Percentiles rank a stretch among this genome's conserved stretches.
Evolutionary conservation across 2,797 vertebrate genomes (phyloP).

Genomic region (Pseudochromis fuscus): DNA sequence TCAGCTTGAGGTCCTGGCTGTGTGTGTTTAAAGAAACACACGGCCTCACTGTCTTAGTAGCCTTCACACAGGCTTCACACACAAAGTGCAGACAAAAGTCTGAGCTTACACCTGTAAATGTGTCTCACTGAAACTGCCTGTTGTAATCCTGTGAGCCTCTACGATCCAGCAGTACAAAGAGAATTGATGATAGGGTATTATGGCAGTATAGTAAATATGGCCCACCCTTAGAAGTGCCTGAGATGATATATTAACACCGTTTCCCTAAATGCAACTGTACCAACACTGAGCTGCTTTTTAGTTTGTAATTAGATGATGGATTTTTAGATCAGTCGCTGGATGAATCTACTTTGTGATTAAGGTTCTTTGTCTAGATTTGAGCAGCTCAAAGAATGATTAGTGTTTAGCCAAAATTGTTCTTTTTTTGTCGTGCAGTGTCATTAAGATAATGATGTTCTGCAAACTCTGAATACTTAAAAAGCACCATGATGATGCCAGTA

Average conservation of each 20-base stretch:
- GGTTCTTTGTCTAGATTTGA: slow-evolving; percentile 56
- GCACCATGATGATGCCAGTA: slow-evolving; percentile 23
- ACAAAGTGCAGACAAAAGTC: slow-evolving; percentile 62
- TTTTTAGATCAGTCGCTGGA: slow-evolving; percentile 66
- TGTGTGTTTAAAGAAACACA: slow-evolving; percentile 45
- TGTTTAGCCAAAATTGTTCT: slow-evolving; percentile 54
- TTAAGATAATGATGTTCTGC: slow-evolving; percentile 46
- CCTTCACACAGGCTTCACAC: slow-evolving; percentile 44
- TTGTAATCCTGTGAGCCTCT: slow-evolving; percentile 74
- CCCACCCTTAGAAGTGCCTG: slow-evolving; percentile 74
- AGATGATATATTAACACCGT: slow-evolving; percentile 66
- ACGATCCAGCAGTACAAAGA: slow-evolving; percentile 71
- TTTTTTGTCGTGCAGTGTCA: slow-evolving; percentile 11
- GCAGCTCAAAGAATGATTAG: slow-evolving; percentile 57
- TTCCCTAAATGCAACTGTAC: slow-evolving; percentile 69
- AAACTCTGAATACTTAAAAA: slow-evolving; percentile 38
- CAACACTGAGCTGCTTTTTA: slow-evolving; percentile 72
- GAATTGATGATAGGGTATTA: slow-evolving; percentile 76
- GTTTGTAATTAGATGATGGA: slow-evolving; percentile 79
- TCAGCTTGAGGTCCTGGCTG: slow-evolving; percentile 42
- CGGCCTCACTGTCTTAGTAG: slow-evolving; percentile 51
- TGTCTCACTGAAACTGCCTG: slow-evolving; percentile 51
- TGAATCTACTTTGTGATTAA: slow-evolving; percentile 45
- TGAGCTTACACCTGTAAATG: slow-evolving; percentile 73
- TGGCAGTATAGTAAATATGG: slow-evolving; percentile 68